Percentiles rank a stretch among this genome's conserved stretches.
These are phyloP conservation scores for Sebastes cheni DNA, from an alignment of 2,797 vertebrate species.

Conservation along the genomic window DNA sequence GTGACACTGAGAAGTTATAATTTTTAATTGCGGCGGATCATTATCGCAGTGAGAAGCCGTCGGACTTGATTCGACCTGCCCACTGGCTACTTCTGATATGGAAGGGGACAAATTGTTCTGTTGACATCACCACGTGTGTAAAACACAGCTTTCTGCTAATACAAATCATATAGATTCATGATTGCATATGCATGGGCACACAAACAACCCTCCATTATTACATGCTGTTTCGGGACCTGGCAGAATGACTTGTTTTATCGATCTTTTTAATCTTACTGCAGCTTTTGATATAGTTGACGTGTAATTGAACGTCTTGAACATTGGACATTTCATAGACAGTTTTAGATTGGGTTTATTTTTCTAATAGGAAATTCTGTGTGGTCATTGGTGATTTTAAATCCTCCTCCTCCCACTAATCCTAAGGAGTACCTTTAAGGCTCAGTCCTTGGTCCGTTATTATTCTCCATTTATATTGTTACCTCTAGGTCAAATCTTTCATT, in stretches of 20 bases:
- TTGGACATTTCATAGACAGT: too few species aligned
- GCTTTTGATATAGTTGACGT: too few species aligned
- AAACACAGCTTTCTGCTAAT: background rate
- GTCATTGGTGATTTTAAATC: too few species aligned
- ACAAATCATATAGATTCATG: too few species aligned
- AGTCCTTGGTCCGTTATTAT: too few species aligned
- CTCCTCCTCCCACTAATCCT: too few species aligned
- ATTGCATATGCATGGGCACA: background rate
- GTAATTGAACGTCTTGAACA: too few species aligned
- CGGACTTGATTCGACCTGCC: background rate
- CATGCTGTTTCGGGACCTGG: background rate
- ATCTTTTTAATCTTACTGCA: background rate
- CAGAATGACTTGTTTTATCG: background rate
- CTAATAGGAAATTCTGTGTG: too few species aligned
- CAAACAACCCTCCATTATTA: background rate
- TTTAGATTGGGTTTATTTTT: too few species aligned
- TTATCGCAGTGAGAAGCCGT: slow-evolving; percentile 27
- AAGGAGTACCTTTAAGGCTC: too few species aligned
- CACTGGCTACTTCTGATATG: background rate
- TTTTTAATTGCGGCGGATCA: slow-evolving; percentile 48
- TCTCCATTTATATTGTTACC: too few species aligned
- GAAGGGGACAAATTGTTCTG: background rate
- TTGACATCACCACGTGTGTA: background rate
- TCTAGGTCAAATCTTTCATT: too few species aligned
- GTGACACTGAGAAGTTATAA: slow-evolving; percentile 45